phyloP scores from a whole-genome alignment of 2,888 invertebrate species.

The Cantharis rustica region DNA sequence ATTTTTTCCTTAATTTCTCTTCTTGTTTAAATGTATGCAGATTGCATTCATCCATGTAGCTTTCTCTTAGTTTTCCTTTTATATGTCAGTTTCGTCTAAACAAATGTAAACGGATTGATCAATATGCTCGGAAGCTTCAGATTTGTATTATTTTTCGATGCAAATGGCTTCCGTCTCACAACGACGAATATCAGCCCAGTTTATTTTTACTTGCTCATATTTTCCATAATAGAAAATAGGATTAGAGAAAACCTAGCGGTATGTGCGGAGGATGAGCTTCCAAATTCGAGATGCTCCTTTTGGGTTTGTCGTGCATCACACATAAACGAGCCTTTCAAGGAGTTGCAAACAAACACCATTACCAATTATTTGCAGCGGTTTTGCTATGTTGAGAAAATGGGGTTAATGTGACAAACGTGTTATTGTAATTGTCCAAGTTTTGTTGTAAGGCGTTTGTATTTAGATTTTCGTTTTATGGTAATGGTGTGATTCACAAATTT shows the following conservation, averaged over 20 bases:
- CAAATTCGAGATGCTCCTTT: background rate
- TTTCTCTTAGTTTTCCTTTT: background rate
- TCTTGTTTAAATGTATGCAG: background rate
- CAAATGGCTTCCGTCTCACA: background rate
- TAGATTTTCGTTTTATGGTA: background rate
- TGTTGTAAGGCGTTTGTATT: background rate
- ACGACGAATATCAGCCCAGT: background rate
- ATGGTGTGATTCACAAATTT: background rate
- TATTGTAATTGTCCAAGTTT: background rate
- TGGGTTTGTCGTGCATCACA: background rate
- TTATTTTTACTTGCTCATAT: background rate
- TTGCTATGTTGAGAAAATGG: background rate
- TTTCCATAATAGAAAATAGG: background rate
- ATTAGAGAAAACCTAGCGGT: background rate
- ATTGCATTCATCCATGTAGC: background rate
- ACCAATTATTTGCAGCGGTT: background rate
- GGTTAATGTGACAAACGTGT: background rate
- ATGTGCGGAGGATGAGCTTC: background rate
- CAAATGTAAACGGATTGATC: background rate
- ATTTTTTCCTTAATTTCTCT: background rate
- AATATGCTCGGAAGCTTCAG: background rate
- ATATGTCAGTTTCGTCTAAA: background rate
- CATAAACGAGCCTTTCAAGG: background rate
- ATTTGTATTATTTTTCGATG: background rate
- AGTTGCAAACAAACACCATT: background rate